These are phyloP conservation scores for Epizoanthus illoricatus DNA, from an alignment of 92 coral and sea anemone species.

Conservation along the genomic window DNA sequence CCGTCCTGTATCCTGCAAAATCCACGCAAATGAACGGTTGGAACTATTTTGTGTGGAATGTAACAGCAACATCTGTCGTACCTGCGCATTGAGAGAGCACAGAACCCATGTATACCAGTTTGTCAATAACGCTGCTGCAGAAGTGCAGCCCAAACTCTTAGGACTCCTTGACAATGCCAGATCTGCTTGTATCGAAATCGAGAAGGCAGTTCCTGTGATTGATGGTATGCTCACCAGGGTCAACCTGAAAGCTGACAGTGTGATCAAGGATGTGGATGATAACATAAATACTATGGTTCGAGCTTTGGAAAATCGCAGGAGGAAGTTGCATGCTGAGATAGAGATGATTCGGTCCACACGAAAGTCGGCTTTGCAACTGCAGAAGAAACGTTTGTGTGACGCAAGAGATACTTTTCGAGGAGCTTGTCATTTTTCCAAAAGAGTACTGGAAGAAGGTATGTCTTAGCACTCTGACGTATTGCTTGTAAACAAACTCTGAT, in stretches of 20 bases:
- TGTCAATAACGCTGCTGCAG: constrained; percentile 45
- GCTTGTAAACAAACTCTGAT: too few species aligned
- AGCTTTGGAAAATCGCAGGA: constrained; percentile 60
- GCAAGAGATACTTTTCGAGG: constrained; percentile 59
- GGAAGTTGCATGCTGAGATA: constrained; percentile 48
- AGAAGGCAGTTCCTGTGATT: constrained; percentile 55
- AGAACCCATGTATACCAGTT: constrained; percentile 52
- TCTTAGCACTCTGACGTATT: too few species aligned
- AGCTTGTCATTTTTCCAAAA: constrained; percentile 62
- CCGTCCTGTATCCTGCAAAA: constrained; percentile 54
- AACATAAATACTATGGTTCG: constrained; percentile 45
- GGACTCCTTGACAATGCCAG: constrained; percentile 48
- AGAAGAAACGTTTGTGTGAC: constrained; percentile 48
- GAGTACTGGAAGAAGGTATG: constrained; percentile 64
- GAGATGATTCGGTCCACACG: constrained; percentile 57
- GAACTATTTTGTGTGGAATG: constrained; percentile 60
- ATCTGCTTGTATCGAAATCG: constrained; percentile 49
- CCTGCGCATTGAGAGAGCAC: constrained; percentile 60
- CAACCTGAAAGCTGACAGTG: constrained; percentile 51
- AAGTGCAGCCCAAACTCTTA: constrained; percentile 46
- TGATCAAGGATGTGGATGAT: constrained; percentile 58
- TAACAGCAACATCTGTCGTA: constrained; percentile 58
- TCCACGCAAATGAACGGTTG: constrained; percentile 49
- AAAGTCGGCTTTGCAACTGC: constrained; percentile 54
- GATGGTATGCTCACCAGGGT: constrained; percentile 58